Evolutionary conservation across 2,797 vertebrate genomes (phyloP), one percentile per base, ranked within the genome.

Genomic region (Catharus ustulatus): DNA sequence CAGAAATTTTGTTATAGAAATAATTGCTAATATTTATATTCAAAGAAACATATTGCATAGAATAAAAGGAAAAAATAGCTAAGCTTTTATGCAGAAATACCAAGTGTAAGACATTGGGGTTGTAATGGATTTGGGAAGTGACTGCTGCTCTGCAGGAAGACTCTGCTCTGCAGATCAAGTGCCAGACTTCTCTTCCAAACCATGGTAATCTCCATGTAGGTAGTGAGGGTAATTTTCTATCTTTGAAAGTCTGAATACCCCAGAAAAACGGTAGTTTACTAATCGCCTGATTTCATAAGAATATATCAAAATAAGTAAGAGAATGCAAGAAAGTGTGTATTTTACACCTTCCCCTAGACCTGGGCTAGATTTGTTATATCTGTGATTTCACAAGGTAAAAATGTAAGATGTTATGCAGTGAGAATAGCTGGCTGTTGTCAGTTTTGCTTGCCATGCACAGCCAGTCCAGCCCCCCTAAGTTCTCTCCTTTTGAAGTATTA

Each of bases 321-420:
- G 5, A 90, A 40, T 40, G 24, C 6, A 51, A 75, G 57, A 64
- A 30, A n/a, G 23, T 20, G 29, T 42, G 10, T 19, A 11, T 54
- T 91, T 85, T 63, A 10, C 21, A 67, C 5, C 2, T 69, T 18
- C 4, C 7, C 23, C 20, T 32, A 26, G 36, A 17, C 18, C 38
- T 36, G n/a, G 11, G 2, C 18, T 26, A 2, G 6, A 15, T 45
- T 85, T 72, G 15, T 26, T 46, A 34, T 0, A 0, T 24, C 26
- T 92, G 38, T 61, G 79, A 64, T 76, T 81, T 89, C 3, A 2
- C 21, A 75, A 72, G 13, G 11, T 57, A 40, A 84, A 69, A 72
- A 29, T 40, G 7, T 0, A 0, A 46, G 3, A 2, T 32, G 6
- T 34, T 76, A n/a, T 11, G 29, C 82, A 74, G 30, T 30, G 29